Conservation (phyloP, 2,113 vertebrate genomes). For the Pelecanus crispus region DNA sequence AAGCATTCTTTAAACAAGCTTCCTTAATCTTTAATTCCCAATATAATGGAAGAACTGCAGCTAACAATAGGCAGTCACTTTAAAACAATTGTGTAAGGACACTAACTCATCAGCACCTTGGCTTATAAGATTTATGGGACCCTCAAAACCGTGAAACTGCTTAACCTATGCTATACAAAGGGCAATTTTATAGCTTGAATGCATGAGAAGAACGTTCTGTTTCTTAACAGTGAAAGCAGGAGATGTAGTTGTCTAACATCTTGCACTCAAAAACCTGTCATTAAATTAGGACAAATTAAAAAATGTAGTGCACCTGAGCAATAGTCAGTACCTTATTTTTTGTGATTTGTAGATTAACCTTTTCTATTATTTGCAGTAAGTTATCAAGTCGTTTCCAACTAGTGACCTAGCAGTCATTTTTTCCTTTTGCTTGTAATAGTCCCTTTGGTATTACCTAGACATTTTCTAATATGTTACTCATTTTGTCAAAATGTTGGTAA, state of each 20-base stretch:
- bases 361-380: background rate
- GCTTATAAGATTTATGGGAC: background rate
- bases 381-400: background rate
- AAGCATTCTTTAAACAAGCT: slow-evolving; percentile 11
- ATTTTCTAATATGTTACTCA: background rate
- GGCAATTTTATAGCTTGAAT: background rate
- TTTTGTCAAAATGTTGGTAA: background rate
- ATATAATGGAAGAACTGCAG: slow-evolving; percentile 15
- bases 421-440: background rate
- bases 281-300: background rate
- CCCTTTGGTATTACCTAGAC: background rate
- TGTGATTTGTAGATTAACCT: background rate
- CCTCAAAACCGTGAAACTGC: background rate
- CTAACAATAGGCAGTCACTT: background rate
- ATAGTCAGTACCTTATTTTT: background rate
- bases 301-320: background rate
- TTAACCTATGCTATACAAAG: background rate
- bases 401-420: background rate
- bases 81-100: background rate
- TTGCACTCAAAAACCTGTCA: background rate
- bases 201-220: background rate
- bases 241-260: background rate
- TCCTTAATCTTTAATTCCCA: slow-evolving; percentile 17
- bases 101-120: background rate
- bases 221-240: background rate